Percentiles rank a stretch among this genome's conserved stretches.
Conservation (phyloP, 2,888 invertebrate genomes). For the Amphipyra berbera region DNA sequence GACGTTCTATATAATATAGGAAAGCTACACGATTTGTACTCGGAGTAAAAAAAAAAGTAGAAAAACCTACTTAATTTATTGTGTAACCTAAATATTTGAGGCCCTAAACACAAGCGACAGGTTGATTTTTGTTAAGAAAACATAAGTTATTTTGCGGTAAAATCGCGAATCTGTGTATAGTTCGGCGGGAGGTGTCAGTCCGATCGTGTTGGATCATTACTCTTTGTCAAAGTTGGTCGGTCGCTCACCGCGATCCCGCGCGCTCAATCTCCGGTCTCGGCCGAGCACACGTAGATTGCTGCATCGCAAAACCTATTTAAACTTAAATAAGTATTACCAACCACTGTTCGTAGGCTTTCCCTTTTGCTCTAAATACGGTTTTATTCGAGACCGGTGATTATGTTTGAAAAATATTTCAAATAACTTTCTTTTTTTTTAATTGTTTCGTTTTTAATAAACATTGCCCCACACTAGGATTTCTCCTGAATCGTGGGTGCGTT, state of each 20-base stretch:
- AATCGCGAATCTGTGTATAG: slow-evolving; percentile 27
- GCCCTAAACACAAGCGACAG: slow-evolving; percentile 10
- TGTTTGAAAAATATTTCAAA: slow-evolving; percentile 28
- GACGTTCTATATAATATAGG: not conserved
- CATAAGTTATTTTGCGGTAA: slow-evolving; percentile 35
- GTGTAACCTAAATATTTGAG: slow-evolving; percentile 1
- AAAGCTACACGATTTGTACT: not conserved
- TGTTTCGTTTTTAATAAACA: too few relatives aligned
- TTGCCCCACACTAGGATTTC: too few relatives aligned
- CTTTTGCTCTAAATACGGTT: slow-evolving; percentile 14
- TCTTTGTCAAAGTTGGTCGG: slow-evolving; percentile 77
- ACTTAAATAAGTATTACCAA: slow-evolving; percentile 73
- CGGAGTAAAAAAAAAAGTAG: not conserved
- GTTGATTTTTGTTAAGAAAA: slow-evolving; percentile 21
- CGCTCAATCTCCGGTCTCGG: slow-evolving; percentile 73
- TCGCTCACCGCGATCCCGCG: slow-evolving; percentile 65
- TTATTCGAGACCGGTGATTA: slow-evolving; percentile 16
- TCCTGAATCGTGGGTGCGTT: too few relatives aligned
- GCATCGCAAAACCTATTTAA: slow-evolving; percentile 74
- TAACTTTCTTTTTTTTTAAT: slow-evolving; percentile 1
- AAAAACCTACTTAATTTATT: not conserved
- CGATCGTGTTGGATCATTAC: slow-evolving; percentile 70
- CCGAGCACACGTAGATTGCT: slow-evolving; percentile 64
- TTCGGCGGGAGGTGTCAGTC: slow-evolving; percentile 58
- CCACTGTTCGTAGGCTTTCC: slow-evolving; percentile 42